Percentiles rank a stretch among this genome's conserved stretches.
These are phyloP conservation scores for Lepus timidus DNA, from an alignment of 2,113 vertebrate species.

Conservation along the genomic window DNA sequence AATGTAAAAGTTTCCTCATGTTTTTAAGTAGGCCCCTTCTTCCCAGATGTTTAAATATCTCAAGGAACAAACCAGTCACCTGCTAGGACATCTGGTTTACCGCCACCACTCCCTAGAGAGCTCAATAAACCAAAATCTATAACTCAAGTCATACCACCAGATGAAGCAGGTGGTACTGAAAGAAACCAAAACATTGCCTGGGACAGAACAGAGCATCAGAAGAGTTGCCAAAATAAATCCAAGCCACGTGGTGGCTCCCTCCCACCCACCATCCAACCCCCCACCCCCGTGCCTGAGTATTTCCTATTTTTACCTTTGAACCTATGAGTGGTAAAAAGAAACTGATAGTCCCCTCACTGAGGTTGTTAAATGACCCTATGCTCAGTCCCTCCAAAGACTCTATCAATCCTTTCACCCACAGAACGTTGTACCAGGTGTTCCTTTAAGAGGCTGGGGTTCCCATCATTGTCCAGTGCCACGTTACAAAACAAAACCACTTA, in stretches of 20 bases:
- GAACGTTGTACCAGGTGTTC: constrained; percentile 74
- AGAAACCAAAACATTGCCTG: background rate
- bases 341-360: constrained; percentile 54
- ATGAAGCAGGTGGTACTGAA: background rate
- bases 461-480: constrained; percentile 41
- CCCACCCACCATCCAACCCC: too few relatives aligned
- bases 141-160: constrained; percentile 16
- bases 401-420: background rate
- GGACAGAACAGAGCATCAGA: background rate
- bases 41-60: background rate
- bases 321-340: constrained; percentile 55
- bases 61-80: background rate
- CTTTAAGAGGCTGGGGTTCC: constrained; percentile 28
- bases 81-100: constrained; percentile 53
- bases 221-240: constrained; percentile 46
- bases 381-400: constrained; percentile 41
- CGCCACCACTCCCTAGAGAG: background rate
- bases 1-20: background rate
- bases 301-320: background rate
- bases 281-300: too few relatives aligned
- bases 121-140: background rate
- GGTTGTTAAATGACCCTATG: constrained; percentile 59
- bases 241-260: background rate
- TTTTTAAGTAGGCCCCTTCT: background rate
- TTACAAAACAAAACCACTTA: constrained; percentile 46